These are phyloP conservation scores for Sinelater perroti DNA, from an alignment of 2,888 invertebrate species.

Conservation along the genomic window DNA sequence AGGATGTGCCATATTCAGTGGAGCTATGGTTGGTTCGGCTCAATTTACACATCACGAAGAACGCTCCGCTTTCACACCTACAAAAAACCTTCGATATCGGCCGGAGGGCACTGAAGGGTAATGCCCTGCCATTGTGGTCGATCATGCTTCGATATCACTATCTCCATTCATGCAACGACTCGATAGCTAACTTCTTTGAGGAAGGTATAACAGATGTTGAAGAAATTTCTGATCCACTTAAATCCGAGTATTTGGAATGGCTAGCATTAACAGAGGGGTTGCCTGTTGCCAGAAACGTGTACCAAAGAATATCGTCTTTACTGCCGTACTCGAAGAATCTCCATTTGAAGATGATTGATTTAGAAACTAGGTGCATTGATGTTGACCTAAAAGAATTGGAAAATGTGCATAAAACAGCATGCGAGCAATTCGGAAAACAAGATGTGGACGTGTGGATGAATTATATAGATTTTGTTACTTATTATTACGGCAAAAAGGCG, in stretches of 20 bases:
- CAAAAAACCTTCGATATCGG: slow-evolving; percentile 51
- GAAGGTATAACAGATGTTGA: slow-evolving; percentile 63
- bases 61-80: slow-evolving; percentile 57
- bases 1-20: slow-evolving; percentile 59
- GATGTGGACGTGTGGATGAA: slow-evolving; percentile 77
- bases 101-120: slow-evolving; percentile 52
- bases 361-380: slow-evolving; percentile 64
- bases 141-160: slow-evolving; percentile 56
- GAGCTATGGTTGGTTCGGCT: slow-evolving; percentile 65
- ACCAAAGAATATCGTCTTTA: slow-evolving; percentile 63
- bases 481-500: too few species aligned
- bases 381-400: slow-evolving; percentile 64
- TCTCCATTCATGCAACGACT: slow-evolving; percentile 54
- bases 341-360: slow-evolving; percentile 59
- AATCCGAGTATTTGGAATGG: slow-evolving; percentile 71
- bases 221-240: slow-evolving; percentile 64
- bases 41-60: slow-evolving; percentile 60
- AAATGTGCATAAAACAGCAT: slow-evolving; percentile 70
- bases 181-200: slow-evolving; percentile 59
- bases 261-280: slow-evolving; percentile 60
- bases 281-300: slow-evolving; percentile 68
- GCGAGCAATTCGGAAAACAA: slow-evolving; percentile 72
- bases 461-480: too few species aligned
- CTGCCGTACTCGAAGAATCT: slow-evolving; percentile 53
- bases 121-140: slow-evolving; percentile 62